phyloP scores from a whole-genome alignment of 2,113 vertebrate species.

The Gallinago undulata region DNA sequence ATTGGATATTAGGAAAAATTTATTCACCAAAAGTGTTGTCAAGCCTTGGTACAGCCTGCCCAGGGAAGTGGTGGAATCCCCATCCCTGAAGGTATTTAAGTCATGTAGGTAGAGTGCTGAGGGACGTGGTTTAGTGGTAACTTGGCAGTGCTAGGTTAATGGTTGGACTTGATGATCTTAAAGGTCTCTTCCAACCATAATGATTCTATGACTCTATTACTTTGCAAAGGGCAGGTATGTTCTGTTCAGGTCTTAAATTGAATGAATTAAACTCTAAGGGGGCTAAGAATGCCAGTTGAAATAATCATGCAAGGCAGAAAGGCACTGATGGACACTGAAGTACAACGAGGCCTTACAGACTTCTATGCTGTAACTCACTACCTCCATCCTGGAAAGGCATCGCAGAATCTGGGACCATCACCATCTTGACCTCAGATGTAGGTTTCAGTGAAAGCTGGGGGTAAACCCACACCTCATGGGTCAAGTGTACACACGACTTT shows the following conservation, averaged over 20 bases:
- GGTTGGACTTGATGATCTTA: background rate
- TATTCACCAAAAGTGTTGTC: background rate
- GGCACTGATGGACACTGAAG: background rate
- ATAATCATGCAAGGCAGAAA: background rate
- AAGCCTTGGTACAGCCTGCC: background rate
- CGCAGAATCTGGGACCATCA: background rate
- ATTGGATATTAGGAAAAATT: background rate
- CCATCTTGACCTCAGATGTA: accelerated
- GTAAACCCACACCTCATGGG: background rate
- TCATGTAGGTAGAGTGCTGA: background rate
- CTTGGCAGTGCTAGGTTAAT: background rate
- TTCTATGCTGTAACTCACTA: background rate
- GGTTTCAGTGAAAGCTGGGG: background rate
- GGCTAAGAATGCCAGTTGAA: background rate
- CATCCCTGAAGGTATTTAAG: background rate
- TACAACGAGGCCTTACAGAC: background rate
- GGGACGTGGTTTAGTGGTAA: background rate
- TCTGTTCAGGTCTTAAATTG: background rate
- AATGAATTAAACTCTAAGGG: background rate
- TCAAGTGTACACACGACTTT: background rate
- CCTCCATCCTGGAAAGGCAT: background rate
- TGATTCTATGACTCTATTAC: background rate
- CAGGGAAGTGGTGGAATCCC: too few species aligned
- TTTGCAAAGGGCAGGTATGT: background rate
- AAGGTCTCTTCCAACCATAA: background rate